Evolutionary conservation across 1,140 invertebrate genomes (phyloP).

Genomic region (Sitobion miscanthi): DNA sequence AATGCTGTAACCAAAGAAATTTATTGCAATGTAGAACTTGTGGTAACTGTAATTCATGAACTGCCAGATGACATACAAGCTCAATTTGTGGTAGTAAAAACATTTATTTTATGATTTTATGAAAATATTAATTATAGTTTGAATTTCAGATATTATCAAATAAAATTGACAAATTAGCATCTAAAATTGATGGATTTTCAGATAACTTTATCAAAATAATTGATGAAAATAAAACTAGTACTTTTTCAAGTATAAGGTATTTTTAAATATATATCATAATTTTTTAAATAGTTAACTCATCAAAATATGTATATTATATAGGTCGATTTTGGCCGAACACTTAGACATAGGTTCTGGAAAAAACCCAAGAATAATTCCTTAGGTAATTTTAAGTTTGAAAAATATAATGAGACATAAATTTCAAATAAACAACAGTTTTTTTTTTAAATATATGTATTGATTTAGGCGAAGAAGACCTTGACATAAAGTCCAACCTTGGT

Average conservation of each 20-base stretch:
- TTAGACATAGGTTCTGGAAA: not conserved
- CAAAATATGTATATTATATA: not conserved
- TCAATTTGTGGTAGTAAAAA: conserved; percentile 23
- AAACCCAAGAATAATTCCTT: not conserved
- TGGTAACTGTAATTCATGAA: not conserved
- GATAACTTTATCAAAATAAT: not conserved
- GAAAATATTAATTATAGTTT: not conserved
- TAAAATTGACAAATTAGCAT: not conserved
- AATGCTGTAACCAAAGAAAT: conserved; percentile 43
- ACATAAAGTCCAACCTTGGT: not conserved
- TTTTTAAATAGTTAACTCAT: not conserved
- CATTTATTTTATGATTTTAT: not conserved
- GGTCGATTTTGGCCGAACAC: not conserved
- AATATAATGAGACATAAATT: not conserved
- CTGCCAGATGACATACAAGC: not conserved
- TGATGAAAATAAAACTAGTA: not conserved
- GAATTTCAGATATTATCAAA: conserved; percentile 29
- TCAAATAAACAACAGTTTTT: too few relatives aligned
- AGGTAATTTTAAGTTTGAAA: not conserved
- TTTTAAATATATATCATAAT: not conserved
- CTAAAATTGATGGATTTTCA: not conserved
- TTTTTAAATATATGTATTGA: not conserved
- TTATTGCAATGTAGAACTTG: conserved; percentile 45
- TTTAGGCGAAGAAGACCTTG: not conserved
- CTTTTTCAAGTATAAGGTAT: not conserved